These are phyloP conservation scores for Glyptemys insculpta DNA, from an alignment of 2,797 vertebrate genomes.

Conservation along the genomic window DNA sequence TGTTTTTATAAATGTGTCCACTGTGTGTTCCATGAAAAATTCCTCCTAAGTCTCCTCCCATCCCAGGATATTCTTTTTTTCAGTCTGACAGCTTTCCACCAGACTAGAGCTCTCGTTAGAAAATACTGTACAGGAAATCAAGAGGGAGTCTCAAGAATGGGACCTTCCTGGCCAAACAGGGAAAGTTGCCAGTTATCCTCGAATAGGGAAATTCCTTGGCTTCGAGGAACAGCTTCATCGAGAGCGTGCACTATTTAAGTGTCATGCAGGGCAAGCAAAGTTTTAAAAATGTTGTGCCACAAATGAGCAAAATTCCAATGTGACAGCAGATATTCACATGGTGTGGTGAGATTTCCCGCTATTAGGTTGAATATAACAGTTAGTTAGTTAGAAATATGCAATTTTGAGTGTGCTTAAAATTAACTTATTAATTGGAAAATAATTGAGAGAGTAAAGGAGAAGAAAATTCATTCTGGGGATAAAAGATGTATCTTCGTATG, in stretches of 20 bases:
- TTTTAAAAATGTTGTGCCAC: neutral
- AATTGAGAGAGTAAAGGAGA: neutral
- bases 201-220: constrained; percentile 46
- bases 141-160: constrained; percentile 40
- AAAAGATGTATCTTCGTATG: fast-evolving
- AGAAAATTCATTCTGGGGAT: neutral
- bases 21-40: constrained; percentile 25
- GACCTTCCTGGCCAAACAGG: constrained; percentile 3
- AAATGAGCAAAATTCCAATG: neutral
- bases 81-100: constrained; percentile 20
- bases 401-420: neutral
- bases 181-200: constrained; percentile 40
- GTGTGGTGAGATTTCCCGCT: fast-evolving
- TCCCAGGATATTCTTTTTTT: constrained; percentile 3
- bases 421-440: neutral
- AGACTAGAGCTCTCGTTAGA: constrained; percentile 56
- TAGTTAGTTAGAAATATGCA: fast-evolving
- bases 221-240: constrained; percentile 10
- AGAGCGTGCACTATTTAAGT: neutral
- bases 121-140: constrained; percentile 24
- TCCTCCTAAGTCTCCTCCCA: constrained; percentile 40
- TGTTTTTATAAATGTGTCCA: neutral
- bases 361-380: fast-evolving
- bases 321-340: fast-evolving
- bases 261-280: fast-evolving